Conservation (phyloP, 2,888 invertebrate genomes). For the Polietes domitor region DNA sequence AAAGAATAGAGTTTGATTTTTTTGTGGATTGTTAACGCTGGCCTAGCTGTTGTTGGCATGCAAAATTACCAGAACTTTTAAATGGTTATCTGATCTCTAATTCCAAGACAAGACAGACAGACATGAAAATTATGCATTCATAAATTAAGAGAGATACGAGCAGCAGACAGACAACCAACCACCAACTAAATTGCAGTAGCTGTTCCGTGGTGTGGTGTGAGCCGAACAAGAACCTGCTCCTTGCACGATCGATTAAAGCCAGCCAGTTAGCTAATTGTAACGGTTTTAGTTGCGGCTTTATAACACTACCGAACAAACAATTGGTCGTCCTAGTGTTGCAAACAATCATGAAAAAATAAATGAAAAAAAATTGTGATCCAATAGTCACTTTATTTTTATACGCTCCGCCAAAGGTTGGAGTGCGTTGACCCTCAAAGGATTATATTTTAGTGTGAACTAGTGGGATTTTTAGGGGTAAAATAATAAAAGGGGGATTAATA, state of each 20-base stretch:
- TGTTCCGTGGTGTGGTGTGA: background rate
- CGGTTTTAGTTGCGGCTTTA: background rate
- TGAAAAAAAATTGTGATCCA: too few relatives aligned
- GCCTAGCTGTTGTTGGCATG: conserved; percentile 30
- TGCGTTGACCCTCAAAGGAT: too few relatives aligned
- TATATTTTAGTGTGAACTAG: too few relatives aligned
- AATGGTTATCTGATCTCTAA: conserved; percentile 60
- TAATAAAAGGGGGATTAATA: too few relatives aligned
- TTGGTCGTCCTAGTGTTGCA: background rate
- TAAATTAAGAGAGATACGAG: too few relatives aligned
- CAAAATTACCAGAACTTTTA: conserved; percentile 58
- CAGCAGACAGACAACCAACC: background rate
- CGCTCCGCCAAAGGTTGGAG: too few relatives aligned
- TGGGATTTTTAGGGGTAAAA: too few relatives aligned
- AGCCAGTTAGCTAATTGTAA: background rate
- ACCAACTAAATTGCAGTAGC: background rate
- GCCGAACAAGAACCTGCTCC: background rate
- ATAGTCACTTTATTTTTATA: too few relatives aligned
- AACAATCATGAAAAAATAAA: too few relatives aligned
- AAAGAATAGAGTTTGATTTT: conserved; percentile 33
- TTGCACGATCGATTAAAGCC: background rate
- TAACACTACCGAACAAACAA: background rate
- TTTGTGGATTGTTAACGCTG: conserved; percentile 12
- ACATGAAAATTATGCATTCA: conserved; percentile 62
- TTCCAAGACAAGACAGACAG: conserved; percentile 60